These are phyloP conservation scores for Trachelus stipa DNA, from an alignment of 2,888 invertebrate species.

Conservation along the genomic window DNA sequence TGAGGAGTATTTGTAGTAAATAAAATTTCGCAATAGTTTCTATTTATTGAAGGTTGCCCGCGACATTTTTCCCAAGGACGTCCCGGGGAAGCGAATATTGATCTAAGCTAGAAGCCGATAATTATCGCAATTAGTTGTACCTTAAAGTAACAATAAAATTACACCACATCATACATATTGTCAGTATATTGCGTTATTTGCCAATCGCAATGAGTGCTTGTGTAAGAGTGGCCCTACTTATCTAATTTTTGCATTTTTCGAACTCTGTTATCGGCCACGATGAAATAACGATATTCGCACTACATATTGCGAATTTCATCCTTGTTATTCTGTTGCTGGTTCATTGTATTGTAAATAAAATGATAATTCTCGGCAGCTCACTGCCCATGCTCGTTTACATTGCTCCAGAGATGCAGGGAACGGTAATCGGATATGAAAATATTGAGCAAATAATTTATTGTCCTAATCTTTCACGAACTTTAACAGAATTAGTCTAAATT, in stretches of 20 bases:
- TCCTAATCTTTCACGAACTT: not conserved
- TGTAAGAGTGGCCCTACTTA: not conserved
- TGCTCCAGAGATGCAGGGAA: not conserved
- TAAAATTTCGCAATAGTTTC: slow-evolving; percentile 1
- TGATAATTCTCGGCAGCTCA: not conserved
- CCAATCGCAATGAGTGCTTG: not conserved
- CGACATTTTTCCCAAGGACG: not conserved
- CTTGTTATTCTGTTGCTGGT: not conserved
- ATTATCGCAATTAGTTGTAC: slow-evolving; percentile 1
- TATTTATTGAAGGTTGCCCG: not conserved
- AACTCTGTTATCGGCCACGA: not conserved
- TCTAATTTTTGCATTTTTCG: not conserved
- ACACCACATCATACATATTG: not conserved
- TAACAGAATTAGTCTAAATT: not conserved
- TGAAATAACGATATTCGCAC: not conserved
- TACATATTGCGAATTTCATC: not conserved
- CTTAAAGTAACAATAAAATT: slow-evolving; percentile 1
- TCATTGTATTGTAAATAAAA: not conserved
- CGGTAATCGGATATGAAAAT: not conserved
- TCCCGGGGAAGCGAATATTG: not conserved
- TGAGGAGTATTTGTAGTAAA: not conserved
- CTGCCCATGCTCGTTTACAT: not conserved
- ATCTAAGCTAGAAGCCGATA: slow-evolving; percentile 3
- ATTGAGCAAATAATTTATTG: not conserved
- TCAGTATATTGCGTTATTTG: not conserved